Evolutionary conservation across 2,113 vertebrate genomes (phyloP).

Genomic region (Leiothrix lutea): DNA sequence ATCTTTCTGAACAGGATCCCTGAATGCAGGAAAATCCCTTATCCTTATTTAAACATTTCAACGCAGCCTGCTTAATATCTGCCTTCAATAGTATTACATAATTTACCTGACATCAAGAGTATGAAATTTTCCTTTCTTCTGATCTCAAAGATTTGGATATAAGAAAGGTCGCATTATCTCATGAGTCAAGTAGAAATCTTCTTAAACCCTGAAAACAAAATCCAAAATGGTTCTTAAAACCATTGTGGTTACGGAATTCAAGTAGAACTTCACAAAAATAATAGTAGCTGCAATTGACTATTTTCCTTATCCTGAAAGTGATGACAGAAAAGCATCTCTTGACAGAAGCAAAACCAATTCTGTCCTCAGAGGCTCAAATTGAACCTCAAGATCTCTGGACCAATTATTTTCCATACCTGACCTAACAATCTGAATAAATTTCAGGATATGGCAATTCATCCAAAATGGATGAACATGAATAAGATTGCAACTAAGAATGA

Average conservation of each 20-base stretch:
- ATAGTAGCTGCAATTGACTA: background rate
- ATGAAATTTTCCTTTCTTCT: conserved; percentile 70
- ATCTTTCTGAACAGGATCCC: background rate
- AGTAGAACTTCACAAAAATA: conserved; percentile 48
- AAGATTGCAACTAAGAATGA: background rate
- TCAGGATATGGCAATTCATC: background rate
- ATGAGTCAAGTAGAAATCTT: conserved; percentile 69
- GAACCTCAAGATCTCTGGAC: background rate
- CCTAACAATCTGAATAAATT: background rate
- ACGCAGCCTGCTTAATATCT: background rate
- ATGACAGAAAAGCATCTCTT: background rate
- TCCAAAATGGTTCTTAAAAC: conserved; percentile 70
- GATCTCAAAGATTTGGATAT: conserved; percentile 66
- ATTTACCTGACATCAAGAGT: conserved; percentile 70
- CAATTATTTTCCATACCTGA: background rate
- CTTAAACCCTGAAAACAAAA: conserved; percentile 70
- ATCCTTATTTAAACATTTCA: background rate
- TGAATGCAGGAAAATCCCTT: background rate
- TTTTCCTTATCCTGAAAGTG: background rate
- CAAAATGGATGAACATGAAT: background rate
- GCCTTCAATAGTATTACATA: conserved; percentile 2
- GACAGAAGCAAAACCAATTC: background rate
- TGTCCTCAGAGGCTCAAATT: background rate
- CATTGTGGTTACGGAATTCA: conserved; percentile 60
- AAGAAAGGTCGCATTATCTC: conserved; percentile 66